A percentile compares a stretch with the other conserved stretches of the same genome.
Conservation (phyloP, 2,797 vertebrate species). For the Aselliscus stoliczkanus region DNA sequence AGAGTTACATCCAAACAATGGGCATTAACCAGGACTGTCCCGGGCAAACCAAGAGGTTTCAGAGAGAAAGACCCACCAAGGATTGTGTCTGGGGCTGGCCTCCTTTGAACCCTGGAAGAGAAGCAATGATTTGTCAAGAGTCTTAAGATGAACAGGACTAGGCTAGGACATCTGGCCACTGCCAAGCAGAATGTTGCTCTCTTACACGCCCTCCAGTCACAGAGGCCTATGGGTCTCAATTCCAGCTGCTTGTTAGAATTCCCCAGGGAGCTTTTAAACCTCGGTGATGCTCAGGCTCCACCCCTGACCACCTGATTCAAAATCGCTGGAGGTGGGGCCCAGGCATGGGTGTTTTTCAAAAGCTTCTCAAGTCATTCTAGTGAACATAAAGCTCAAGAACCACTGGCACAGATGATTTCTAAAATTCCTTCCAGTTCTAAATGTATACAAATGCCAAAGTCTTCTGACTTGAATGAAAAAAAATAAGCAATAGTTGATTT, state of each 20-base stretch:
- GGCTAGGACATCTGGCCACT: not conserved
- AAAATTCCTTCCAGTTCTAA: not conserved
- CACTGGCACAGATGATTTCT: not conserved
- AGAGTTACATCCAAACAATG: not conserved
- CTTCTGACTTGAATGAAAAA: not conserved
- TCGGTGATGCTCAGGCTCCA: not conserved
- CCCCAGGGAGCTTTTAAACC: not conserved
- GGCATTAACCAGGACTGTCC: not conserved
- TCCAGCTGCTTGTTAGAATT: not conserved
- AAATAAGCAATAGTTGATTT: not conserved
- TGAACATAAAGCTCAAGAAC: not conserved
- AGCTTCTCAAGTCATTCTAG: not conserved
- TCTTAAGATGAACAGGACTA: not conserved
- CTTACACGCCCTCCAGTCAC: not conserved
- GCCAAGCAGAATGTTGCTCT: not conserved
- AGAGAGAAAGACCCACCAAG: not conserved
- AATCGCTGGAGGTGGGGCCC: not conserved
- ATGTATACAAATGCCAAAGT: not conserved
- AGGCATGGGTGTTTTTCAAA: not conserved
- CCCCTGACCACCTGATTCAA: not conserved
- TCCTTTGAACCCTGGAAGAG: not conserved
- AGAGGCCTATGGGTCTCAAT: not conserved
- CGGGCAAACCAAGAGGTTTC: not conserved
- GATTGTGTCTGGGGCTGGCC: not conserved
- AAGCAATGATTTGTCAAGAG: not conserved